These are phyloP conservation scores for Phyllotreta cruciferae DNA, from an alignment of 2,888 invertebrate genomes.

Conservation along the genomic window DNA sequence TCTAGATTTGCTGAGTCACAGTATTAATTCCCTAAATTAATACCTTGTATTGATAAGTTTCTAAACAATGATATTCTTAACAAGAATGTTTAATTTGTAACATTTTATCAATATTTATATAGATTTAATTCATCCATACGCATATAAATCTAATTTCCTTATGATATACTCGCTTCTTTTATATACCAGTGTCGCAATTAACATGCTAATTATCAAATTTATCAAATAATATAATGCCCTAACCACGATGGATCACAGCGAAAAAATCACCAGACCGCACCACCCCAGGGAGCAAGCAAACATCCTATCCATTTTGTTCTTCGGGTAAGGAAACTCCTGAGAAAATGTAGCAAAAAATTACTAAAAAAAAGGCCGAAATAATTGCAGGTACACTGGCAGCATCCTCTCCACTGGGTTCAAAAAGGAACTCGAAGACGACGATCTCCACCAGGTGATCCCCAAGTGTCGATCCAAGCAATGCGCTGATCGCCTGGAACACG, in stretches of 20 bases:
- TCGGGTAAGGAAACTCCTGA: conserved; percentile 3
- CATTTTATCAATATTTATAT: too few relatives aligned
- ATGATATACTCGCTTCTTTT: too few relatives aligned
- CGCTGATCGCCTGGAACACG: conserved; percentile 52
- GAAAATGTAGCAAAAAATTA: background rate
- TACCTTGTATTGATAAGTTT: too few relatives aligned
- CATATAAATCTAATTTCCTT: too few relatives aligned
- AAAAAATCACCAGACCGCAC: conserved; percentile 38
- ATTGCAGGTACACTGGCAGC: conserved; percentile 70
- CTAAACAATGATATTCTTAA: too few relatives aligned
- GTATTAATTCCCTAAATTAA: too few relatives aligned
- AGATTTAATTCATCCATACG: too few relatives aligned
- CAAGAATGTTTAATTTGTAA: too few relatives aligned
- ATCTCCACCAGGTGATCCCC: conserved; percentile 65
- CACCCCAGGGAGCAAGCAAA: conserved; percentile 48
- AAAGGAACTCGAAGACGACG: conserved; percentile 69
- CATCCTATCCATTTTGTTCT: conserved; percentile 38
- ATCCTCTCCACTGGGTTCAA: conserved; percentile 69
- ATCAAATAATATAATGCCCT: background rate
- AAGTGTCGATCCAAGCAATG: conserved; percentile 53
- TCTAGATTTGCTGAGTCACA: too few relatives aligned
- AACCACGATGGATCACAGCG: conserved; percentile 45
- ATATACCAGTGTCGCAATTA: background rate
- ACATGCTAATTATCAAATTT: background rate
- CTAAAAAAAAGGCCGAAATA: background rate